Evolutionary conservation across 2,888 invertebrate genomes (phyloP), one percentile per base, ranked within the genome.

Genomic region (Andricus curvator): DNA sequence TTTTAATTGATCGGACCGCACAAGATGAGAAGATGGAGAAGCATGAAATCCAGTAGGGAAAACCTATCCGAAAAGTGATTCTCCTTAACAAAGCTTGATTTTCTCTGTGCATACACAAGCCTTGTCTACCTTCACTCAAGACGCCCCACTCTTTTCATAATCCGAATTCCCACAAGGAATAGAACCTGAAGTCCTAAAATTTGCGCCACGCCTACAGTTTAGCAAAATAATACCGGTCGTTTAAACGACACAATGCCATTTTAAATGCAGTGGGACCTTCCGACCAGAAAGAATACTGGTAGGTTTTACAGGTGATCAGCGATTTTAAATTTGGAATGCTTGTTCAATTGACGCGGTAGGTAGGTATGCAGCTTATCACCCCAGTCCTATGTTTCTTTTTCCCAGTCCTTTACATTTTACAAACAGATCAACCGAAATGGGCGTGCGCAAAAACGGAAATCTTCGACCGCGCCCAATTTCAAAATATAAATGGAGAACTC

Each of bases 211-310:
- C 89, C 88, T 85, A 88, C 88, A 90, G 87, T 91, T 91, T 90
- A 90, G 87, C 87, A 84, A 89, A 88, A 91, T 89, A 91, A 90
- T 89, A 82, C 85, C 83, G 82, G 83, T 85, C 88, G 88, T 90
- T 91, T 88, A 86, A 86, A 85, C 25, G 80, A 82, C 66, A 91
- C 89, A 91, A 91, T 89, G 80, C 83, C 77, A 60, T 80, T 86
- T 82, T 87, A 87, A 89, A 88, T 85, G 85, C 84, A 84, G 62
- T 62, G 70, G 51, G 48, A 48, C 29, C 51, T 74, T 51, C 51
- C 48, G 22, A 68, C 33, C 70, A 9, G 44, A 17, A 68, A 44
- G 68, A 4, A 44, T 22, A 29, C 51, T 29, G 51, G 51, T 70
- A 44, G 25, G 51, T 74, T 74, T 48, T 33, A 74, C 74, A 74